A percentile compares a stretch with the other conserved stretches of the same genome.
phyloP scores from a whole-genome alignment of 2,797 vertebrate species.

The Benthosema pterotum region DNA sequence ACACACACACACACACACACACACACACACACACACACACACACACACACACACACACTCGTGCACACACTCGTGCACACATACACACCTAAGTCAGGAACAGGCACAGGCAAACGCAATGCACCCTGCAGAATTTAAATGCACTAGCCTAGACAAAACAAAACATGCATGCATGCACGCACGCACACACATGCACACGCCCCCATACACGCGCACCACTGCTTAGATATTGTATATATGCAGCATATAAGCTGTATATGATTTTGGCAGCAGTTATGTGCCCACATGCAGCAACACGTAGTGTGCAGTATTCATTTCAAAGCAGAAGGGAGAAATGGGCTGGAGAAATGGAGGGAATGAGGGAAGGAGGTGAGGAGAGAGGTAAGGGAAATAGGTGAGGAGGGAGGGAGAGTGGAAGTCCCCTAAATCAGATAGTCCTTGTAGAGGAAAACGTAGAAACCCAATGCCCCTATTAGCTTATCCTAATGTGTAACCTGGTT shows the following conservation, averaged over 20 bases:
- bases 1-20: neutral
- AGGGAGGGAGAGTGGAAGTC: conserved; percentile 25
- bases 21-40: neutral
- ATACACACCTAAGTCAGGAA: neutral
- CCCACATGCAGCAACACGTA: conserved; percentile 41
- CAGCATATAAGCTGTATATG: conserved; percentile 18
- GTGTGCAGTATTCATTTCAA: conserved; percentile 53
- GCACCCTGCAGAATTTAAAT: neutral
- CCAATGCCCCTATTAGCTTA: conserved; percentile 53
- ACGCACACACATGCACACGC: neutral
- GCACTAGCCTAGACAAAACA: neutral
- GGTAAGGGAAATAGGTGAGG: conserved; percentile 34
- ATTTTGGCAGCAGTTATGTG: conserved; percentile 33
- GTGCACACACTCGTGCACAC: neutral
- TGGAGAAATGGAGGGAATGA: neutral
- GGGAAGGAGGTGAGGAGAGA: neutral
- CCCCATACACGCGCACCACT: neutral
- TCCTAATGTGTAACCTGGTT: conserved; percentile 35
- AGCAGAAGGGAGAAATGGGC: conserved; percentile 28
- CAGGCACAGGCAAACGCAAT: too few relatives aligned
- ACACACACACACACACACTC: conserved; percentile 5
- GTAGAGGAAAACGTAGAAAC: conserved; percentile 49
- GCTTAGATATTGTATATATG: too few relatives aligned
- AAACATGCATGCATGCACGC: neutral
- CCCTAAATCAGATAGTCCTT: conserved; percentile 52